These are phyloP conservation scores for Crossocerus cetratus DNA, from an alignment of 2,888 invertebrate species.

Conservation along the genomic window DNA sequence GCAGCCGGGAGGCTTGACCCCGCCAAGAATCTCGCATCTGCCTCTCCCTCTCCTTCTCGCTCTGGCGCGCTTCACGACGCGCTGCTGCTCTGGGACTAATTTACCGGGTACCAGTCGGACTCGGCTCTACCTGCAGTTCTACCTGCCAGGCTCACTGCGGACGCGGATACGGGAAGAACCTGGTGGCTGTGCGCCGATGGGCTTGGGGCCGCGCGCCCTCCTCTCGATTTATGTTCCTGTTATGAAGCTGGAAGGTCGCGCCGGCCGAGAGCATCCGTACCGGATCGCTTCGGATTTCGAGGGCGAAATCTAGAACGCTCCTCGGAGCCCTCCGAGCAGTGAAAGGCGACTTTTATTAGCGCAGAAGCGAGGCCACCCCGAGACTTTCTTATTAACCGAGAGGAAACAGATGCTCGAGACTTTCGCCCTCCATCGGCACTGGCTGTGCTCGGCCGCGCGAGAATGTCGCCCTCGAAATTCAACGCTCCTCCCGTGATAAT, in stretches of 20 bases:
- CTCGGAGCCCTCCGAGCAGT: background rate
- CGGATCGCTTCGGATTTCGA: constrained; percentile 25
- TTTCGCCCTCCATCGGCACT: no score
- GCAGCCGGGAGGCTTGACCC: constrained; percentile 67
- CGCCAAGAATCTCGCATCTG: constrained; percentile 71
- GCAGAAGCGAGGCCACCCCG: no score
- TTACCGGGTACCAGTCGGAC: constrained; percentile 58
- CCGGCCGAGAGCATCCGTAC: constrained; percentile 19
- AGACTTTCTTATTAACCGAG: no score
- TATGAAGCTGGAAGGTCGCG: constrained; percentile 37
- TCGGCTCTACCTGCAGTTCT: constrained; percentile 25
- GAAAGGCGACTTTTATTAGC: no score
- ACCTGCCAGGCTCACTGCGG: constrained; percentile 52
- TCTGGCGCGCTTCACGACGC: constrained; percentile 31
- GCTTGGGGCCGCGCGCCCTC: constrained; percentile 7
- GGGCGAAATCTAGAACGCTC: constrained; percentile 2
- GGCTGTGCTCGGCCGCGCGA: no score
- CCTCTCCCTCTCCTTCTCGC: constrained; percentile 30
- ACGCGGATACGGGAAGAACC: constrained; percentile 45
- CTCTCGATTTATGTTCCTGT: constrained; percentile 36
- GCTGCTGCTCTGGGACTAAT: constrained; percentile 59
- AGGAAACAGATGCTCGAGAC: no score
- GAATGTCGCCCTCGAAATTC: no score
- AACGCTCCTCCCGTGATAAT: no score
- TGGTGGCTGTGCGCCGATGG: constrained; percentile 36